Conservation (phyloP, 2,797 vertebrate genomes). For the Artibeus lituratus region DNA sequence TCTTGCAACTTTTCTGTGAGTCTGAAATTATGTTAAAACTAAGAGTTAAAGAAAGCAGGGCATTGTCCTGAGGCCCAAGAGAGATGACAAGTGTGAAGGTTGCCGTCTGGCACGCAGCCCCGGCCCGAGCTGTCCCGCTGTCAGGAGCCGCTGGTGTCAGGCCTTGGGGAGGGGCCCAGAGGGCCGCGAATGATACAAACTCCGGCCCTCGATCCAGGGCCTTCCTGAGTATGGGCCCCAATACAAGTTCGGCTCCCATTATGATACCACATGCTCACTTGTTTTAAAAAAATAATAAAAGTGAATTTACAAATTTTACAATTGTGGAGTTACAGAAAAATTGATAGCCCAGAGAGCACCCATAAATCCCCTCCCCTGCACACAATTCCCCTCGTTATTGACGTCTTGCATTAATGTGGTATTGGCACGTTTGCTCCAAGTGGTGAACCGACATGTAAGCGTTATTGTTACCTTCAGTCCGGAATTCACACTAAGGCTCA, state of each 20-base stretch:
- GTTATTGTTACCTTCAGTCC: background rate
- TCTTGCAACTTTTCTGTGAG: background rate
- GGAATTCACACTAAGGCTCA: background rate
- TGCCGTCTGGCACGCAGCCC: accelerated
- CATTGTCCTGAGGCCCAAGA: background rate
- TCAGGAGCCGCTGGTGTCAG: background rate
- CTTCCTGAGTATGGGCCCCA: background rate
- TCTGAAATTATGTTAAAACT: background rate
- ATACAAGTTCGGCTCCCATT: background rate
- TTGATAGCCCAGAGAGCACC: background rate
- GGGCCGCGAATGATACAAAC: background rate
- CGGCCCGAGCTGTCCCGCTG: background rate
- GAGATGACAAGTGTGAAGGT: background rate
- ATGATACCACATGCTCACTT: background rate
- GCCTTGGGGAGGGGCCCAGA: background rate
- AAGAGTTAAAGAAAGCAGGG: background rate
- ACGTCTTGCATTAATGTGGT: background rate
- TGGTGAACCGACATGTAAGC: background rate
- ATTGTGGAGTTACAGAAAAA: background rate
- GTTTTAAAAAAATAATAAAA: background rate
- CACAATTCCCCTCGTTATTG: background rate
- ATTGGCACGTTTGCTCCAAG: background rate
- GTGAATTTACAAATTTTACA: background rate
- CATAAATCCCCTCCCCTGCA: background rate
- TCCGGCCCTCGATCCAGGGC: background rate